Base-by-base conservation (phyloP, 2,797 vertebrate species). In the Silurus aristotelis region DNA sequence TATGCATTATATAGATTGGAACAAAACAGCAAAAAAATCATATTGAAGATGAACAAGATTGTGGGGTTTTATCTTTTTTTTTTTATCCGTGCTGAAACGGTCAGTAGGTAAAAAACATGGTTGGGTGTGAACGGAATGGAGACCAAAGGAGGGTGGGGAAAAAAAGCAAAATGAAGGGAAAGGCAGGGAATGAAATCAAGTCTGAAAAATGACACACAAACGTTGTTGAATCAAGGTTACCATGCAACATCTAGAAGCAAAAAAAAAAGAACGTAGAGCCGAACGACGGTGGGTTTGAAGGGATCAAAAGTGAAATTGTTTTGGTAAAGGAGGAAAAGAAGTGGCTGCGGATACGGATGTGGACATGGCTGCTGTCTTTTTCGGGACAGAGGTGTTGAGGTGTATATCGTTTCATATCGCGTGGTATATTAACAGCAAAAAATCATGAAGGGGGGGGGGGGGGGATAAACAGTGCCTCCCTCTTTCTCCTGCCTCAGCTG, bases 401-500 rank as follows among this genome's bases (percentile, higher is more conserved):
- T 81, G 79, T 67, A 48, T 80, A 20, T 79, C 17, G 27, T n/a
- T 31, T 52, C 48, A 4, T 25, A 20, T 79, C 67, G 79, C 52
- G 63, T 8, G 17, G 63, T 67, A 67, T 67, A 80, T 67, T 80
- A 80, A 55, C 58, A 9, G 52, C 12, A 82, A 60, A 71, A 71
- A 82, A 71, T 52, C 10, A 1, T 52, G 48, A 10, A 10, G 48
- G 48, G 6, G 48, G 48, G 48, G 48, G 48, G 48, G 48, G 48
- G 25, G 25, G 1, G 1, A 9, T 8, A 2, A 72, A 0, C 27
- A 43, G 75, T 89, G 83, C 78, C 93, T 91, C 91, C 90, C 90
- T 90, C 93, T 91, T 93, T 93, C 91, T 88, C 89, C 91, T 92
- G 93, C 93, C 92, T 92, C 90, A 43, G 84, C 79, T 89, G 89